Conservation (phyloP, 1,140 invertebrate genomes). For the Drosophila asahinai region DNA sequence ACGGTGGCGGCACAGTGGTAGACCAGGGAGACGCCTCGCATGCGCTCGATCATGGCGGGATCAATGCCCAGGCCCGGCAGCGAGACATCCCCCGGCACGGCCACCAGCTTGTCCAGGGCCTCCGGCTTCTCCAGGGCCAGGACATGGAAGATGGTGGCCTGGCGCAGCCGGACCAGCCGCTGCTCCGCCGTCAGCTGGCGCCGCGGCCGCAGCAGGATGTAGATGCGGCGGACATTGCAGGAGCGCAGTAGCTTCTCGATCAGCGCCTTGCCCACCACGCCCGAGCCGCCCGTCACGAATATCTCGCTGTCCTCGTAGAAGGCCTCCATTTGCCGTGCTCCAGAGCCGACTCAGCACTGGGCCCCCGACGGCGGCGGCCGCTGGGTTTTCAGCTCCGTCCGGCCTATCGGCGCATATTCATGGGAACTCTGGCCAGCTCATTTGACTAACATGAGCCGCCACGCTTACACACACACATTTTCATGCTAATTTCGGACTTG, state of each 20-base stretch:
- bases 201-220: conserved; percentile 89
- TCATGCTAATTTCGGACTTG: conserved; percentile 14
- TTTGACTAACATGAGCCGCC: conserved; percentile 49
- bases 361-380: too few species aligned
- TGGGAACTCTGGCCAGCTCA: neutral
- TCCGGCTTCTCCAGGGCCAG: conserved; percentile 35
- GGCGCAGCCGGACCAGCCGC: conserved; percentile 53
- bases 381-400: conserved; percentile 10
- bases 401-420: conserved; percentile 34
- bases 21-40: conserved; percentile 91
- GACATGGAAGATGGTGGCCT: conserved; percentile 87
- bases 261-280: conserved; percentile 89
- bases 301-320: conserved; percentile 87
- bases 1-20: conserved; percentile 98
- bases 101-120: conserved; percentile 73
- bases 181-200: conserved; percentile 53
- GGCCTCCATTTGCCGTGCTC: conserved; percentile 67
- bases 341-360: neutral
- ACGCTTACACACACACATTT: neutral
- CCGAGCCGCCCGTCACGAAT: conserved; percentile 91
- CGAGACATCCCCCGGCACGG: conserved; percentile 83
- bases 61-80: conserved; percentile 57
- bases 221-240: conserved; percentile 88
- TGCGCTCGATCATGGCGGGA: conserved; percentile 25
- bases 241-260: conserved; percentile 90